These are phyloP conservation scores for Apamea anceps DNA, from an alignment of 2,888 invertebrate species.

Conservation along the genomic window DNA sequence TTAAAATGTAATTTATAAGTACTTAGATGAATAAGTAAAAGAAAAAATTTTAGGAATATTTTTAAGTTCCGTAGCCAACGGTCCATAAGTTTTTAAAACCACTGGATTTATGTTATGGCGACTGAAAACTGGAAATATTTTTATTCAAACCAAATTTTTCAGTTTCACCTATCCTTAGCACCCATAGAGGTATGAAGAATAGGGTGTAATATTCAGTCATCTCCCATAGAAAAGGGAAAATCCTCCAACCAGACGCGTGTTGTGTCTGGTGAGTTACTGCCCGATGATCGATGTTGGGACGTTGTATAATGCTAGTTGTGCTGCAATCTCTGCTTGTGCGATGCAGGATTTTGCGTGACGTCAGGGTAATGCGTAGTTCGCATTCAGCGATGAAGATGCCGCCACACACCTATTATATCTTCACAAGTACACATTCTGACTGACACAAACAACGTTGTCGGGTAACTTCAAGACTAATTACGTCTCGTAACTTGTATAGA, in stretches of 20 bases:
- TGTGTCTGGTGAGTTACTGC: not conserved
- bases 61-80: not conserved
- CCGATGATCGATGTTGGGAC: not conserved
- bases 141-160: not conserved
- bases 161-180: not conserved
- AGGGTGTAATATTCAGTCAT: not conserved
- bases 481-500: slow-evolving; percentile 31
- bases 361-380: not conserved
- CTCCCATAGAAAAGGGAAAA: not conserved
- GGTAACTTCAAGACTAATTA: slow-evolving; percentile 35
- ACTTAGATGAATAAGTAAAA: too few relatives aligned
- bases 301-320: too few relatives aligned
- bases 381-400: not conserved
- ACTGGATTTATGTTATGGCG: not conserved
- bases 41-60: not conserved
- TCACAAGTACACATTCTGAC: not conserved
- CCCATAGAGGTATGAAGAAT: not conserved
- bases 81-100: not conserved
- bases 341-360: not conserved
- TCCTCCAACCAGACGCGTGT: not conserved
- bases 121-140: not conserved
- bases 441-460: slow-evolving; percentile 22
- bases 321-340: not conserved
- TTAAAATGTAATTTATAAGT: too few relatives aligned
- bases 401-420: not conserved